These are phyloP conservation scores for Gavialis gangeticus DNA, from an alignment of 2,113 vertebrate genomes.

Conservation along the genomic window DNA sequence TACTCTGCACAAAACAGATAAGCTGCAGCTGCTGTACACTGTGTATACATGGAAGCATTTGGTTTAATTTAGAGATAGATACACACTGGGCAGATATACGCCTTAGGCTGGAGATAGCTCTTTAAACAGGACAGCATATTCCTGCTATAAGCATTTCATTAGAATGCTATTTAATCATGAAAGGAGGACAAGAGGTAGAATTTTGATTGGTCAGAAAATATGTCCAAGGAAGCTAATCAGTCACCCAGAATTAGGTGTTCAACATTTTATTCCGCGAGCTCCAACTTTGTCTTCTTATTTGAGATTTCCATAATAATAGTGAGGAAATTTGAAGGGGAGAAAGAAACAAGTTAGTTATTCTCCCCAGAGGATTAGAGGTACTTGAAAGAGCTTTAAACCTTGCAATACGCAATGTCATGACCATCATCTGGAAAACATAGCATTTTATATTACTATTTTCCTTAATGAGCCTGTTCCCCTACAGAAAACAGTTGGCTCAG, in stretches of 20 bases:
- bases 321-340: neutral
- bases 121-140: conserved; percentile 45
- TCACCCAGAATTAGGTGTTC: conserved; percentile 32
- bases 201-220: conserved; percentile 40
- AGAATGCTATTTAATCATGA: neutral
- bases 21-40: conserved; percentile 61
- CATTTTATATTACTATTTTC: neutral
- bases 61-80: conserved; percentile 70
- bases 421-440: neutral
- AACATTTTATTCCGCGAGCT: conserved; percentile 36
- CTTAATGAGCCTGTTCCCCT: neutral
- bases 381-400: neutral
- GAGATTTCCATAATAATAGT: neutral
- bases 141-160: conserved; percentile 11
- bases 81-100: conserved; percentile 4
- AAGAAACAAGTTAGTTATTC: neutral
- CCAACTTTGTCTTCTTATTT: neutral
- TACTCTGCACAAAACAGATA: conserved; percentile 63
- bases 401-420: neutral
- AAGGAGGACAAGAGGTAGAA: neutral
- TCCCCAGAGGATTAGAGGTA: neutral
- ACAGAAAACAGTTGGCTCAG: neutral
- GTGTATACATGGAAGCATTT: conserved; percentile 30
- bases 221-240: conserved; percentile 35
- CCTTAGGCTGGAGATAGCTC: conserved; percentile 27